Base-by-base conservation (phyloP, 2,888 invertebrate genomes). In the Elegia similella region DNA sequence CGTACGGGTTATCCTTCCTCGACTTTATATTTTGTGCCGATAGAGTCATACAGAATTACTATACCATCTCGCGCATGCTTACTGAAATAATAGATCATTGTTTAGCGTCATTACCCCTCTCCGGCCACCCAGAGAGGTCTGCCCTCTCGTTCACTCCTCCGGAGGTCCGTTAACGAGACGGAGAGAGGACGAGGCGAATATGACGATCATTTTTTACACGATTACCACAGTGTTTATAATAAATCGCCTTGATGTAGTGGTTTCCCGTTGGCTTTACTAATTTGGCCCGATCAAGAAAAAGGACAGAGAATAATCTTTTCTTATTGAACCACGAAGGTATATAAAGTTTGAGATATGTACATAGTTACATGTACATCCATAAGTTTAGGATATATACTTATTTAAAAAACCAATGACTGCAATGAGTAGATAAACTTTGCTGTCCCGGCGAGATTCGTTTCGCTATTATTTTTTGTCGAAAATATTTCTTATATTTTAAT, bases 11-110 rank as follows among this genome's bases (percentile, higher is more conserved):
- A 46, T 46, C 46, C 16, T 17, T 46, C 17, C 7, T 8, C 43
- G 3, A 8, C 17, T 12, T 10, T 46, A 17, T 17, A 17, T 60
- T 42, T 30, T 57, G 57, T 57, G 59, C 38, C 55, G 55, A 58
- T 65, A 62, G 63, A 59, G 62, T 62, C 62, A 63, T 64, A 61
- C 64, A 61, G 60, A 60, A 66, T 69, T 67, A 68, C 23, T 23
- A 23, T 73, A 68, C 73, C 72, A 77, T 76, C 68, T 66, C 60
- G 70, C 66, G 69, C 70, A 74, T 68, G 70, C 62, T 48, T 69
- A 64, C 70, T 67, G 72, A 78, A 77, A 83, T 82, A 82, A 86
- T 84, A 82, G 82, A 81, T 81, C 82, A 83, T 84, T 86, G 86
- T 85, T 82, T 73, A 69, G 56, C 64, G 64, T 73, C 68, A 77